A percentile compares a stretch with the other conserved stretches of the same genome.
Conservation (phyloP, 2,113 vertebrate genomes). For the Climacteris rufus region DNA sequence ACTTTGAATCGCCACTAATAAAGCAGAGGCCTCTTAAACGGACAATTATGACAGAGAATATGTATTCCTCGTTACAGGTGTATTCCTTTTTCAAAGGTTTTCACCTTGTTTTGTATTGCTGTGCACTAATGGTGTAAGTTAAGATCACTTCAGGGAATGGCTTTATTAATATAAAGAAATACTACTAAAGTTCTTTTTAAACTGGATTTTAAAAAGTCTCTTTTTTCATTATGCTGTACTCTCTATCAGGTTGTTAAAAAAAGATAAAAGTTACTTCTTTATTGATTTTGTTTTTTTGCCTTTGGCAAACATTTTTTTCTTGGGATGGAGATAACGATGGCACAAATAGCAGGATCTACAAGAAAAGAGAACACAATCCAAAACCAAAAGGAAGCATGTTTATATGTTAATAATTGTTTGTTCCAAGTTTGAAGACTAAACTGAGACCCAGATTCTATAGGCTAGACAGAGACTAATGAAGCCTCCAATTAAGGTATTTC, state of each 20-base stretch:
- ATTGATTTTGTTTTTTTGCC: neutral
- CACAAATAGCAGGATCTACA: neutral
- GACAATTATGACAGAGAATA: neutral
- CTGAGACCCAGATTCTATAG: neutral
- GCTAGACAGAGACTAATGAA: neutral
- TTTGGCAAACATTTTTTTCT: neutral
- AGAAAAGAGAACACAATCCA: neutral
- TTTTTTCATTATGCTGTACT: neutral
- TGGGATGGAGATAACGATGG: neutral
- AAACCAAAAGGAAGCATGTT: neutral
- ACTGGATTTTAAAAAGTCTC: neutral
- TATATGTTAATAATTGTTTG: neutral
- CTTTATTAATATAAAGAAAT: neutral
- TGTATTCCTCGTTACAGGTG: neutral
- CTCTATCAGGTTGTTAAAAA: neutral
- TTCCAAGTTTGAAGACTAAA: neutral
- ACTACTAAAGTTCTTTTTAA: neutral
- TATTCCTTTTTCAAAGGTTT: neutral
- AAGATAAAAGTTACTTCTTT: neutral
- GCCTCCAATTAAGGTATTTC: neutral
- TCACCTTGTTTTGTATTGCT: neutral
- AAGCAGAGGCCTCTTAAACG: neutral
- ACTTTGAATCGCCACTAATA: neutral
- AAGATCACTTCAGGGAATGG: neutral
- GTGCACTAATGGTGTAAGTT: neutral